Conservation (phyloP, 2,797 vertebrate genomes). For the Smutsia temminckii region DNA sequence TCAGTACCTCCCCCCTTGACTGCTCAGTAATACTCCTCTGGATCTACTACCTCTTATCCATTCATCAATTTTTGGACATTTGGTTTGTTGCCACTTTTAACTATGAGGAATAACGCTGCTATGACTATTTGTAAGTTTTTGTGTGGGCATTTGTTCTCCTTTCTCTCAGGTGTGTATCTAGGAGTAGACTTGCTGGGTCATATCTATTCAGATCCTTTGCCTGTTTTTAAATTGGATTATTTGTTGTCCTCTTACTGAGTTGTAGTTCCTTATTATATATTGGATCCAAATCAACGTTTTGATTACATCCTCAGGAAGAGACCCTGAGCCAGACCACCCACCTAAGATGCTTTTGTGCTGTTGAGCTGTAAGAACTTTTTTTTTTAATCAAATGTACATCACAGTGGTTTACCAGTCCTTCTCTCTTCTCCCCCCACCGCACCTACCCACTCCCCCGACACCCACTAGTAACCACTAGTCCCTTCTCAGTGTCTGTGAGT, state of each 20-base stretch:
- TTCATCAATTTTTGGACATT: neutral
- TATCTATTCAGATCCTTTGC: neutral
- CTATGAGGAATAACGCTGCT: neutral
- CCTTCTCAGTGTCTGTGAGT: too few species aligned
- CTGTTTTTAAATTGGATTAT: neutral
- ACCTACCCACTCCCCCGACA: too few species aligned
- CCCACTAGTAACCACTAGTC: too few species aligned
- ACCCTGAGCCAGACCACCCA: neutral
- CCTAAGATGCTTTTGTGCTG: neutral
- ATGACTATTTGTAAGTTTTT: neutral
- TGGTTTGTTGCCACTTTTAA: neutral
- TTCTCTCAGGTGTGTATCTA: neutral
- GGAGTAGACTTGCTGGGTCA: neutral
- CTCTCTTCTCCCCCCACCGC: too few species aligned
- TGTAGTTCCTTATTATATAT: neutral
- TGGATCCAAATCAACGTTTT: neutral
- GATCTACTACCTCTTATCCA: neutral
- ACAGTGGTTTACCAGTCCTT: too few species aligned
- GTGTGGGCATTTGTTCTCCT: neutral
- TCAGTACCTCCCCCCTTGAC: neutral
- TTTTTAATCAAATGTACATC: too few species aligned
- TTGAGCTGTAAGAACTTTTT: neutral
- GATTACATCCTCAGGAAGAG: neutral
- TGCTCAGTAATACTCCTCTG: neutral
- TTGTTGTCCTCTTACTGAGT: neutral